Percentiles rank a stretch among this genome's conserved stretches.
phyloP scores from a whole-genome alignment of 1,140 invertebrate genomes.

The Zeugodacus cucurbitae region DNA sequence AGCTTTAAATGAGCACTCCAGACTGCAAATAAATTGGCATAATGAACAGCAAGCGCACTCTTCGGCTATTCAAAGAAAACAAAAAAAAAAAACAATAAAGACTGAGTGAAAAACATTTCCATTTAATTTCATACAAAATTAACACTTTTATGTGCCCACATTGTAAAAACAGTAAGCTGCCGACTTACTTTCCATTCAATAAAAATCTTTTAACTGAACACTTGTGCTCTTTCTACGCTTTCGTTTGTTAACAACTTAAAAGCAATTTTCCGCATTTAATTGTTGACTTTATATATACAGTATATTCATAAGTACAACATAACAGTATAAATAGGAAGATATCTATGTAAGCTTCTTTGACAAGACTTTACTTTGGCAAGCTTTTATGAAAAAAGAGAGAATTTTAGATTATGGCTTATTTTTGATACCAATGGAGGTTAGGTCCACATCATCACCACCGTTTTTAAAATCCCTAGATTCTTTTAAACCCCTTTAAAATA shows the following conservation, averaged over 20 bases:
- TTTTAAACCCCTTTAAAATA: too few species aligned
- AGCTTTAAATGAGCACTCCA: background rate
- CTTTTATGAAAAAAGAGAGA: too few species aligned
- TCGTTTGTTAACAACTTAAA: background rate
- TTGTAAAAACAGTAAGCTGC: background rate
- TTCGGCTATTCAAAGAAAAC: background rate
- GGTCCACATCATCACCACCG: too few species aligned
- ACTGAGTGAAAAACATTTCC: background rate
- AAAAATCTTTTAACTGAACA: background rate
- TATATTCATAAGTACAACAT: background rate
- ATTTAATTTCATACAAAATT: background rate
- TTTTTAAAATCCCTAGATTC: too few species aligned
- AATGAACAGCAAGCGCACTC: background rate
- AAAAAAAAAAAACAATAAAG: background rate
- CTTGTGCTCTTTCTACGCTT: background rate
- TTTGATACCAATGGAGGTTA: too few species aligned
- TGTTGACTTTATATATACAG: background rate
- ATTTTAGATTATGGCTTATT: too few species aligned
- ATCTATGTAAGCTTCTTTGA: background rate
- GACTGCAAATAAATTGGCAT: background rate
- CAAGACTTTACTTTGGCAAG: too few species aligned
- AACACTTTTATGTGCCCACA: background rate
- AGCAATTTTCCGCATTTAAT: background rate
- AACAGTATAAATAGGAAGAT: background rate
- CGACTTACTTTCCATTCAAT: slow-evolving; percentile 9